Evolutionary conservation across 2,888 invertebrate species (phyloP).

Genomic region (Malthinus seriepunctatus): DNA sequence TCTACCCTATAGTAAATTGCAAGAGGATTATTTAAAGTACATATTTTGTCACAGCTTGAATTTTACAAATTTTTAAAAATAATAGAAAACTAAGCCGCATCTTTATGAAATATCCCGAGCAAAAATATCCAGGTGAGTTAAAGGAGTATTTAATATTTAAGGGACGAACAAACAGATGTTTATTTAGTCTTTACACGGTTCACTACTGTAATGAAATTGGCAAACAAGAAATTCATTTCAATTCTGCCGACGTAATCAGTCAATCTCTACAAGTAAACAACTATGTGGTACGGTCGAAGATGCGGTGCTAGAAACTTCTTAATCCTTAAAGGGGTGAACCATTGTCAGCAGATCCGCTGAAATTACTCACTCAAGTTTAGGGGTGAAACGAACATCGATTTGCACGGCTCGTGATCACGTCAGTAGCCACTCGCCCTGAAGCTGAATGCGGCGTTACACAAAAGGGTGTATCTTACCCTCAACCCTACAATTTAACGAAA

Average conservation of each 20-base stretch:
- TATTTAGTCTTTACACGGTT: constrained; percentile 1
- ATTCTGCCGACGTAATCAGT: constrained; percentile 15
- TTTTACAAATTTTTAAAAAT: too few species aligned
- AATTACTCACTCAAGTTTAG: constrained; percentile 37
- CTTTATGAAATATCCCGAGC: too few species aligned
- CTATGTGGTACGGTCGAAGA: constrained; percentile 14
- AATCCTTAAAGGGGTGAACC: constrained; percentile 21
- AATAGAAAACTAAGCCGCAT: neutral
- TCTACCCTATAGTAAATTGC: constrained; percentile 7
- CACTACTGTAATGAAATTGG: neutral
- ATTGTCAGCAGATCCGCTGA: constrained; percentile 26
- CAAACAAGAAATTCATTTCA: constrained; percentile 4
- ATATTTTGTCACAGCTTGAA: too few species aligned
- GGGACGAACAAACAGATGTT: constrained; percentile 4
- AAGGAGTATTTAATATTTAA: neutral
- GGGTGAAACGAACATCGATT: constrained; percentile 54
- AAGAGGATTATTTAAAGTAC: too few species aligned
- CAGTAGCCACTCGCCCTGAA: constrained; percentile 51
- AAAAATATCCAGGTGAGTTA: too few species aligned
- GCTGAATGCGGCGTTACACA: constrained; percentile 48
- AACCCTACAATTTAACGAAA: constrained; percentile 26
- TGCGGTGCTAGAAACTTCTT: constrained; percentile 17
- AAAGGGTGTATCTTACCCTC: constrained; percentile 37
- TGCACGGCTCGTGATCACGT: constrained; percentile 54
- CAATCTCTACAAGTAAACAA: constrained; percentile 13